A percentile compares a stretch with the other conserved stretches of the same genome.
Evolutionary conservation across 2,113 vertebrate species (phyloP).

Genomic region (Mus spicilegus): DNA sequence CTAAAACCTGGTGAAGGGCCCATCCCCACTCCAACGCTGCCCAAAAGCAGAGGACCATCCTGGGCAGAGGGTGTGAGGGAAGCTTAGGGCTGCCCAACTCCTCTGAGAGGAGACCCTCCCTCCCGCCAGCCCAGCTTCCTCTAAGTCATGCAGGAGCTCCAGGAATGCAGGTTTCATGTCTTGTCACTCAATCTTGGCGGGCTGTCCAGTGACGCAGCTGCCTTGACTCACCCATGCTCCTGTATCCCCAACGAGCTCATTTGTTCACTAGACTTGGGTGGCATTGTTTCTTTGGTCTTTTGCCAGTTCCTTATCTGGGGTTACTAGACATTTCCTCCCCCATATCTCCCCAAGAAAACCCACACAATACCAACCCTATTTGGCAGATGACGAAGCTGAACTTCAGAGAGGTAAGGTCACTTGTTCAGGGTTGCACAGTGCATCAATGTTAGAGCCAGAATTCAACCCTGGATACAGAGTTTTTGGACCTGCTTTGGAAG

Average conservation of each 20-base stretch:
- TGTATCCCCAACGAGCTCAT: neutral
- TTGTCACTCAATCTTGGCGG: neutral
- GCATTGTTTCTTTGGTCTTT: neutral
- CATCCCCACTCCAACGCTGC: neutral
- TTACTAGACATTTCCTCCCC: neutral
- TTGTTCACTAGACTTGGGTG: neutral
- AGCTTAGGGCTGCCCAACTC: neutral
- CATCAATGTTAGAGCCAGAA: neutral
- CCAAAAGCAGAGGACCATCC: neutral
- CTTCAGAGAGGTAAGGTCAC: neutral
- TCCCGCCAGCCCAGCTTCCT: neutral
- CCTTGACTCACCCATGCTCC: neutral
- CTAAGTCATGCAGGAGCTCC: neutral
- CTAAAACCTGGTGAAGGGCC: neutral
- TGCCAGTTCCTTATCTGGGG: neutral
- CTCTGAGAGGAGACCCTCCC: neutral
- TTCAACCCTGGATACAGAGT: neutral
- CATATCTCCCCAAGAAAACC: neutral
- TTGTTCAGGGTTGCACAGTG: neutral
- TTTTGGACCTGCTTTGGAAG: neutral
- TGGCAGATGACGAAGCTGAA: neutral
- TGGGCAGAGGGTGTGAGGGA: neutral
- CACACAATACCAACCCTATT: neutral
- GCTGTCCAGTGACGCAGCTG: neutral
- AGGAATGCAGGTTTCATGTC: neutral